Conservation (phyloP, 2,113 vertebrate species). For the Microcebus griseorufus region DNA sequence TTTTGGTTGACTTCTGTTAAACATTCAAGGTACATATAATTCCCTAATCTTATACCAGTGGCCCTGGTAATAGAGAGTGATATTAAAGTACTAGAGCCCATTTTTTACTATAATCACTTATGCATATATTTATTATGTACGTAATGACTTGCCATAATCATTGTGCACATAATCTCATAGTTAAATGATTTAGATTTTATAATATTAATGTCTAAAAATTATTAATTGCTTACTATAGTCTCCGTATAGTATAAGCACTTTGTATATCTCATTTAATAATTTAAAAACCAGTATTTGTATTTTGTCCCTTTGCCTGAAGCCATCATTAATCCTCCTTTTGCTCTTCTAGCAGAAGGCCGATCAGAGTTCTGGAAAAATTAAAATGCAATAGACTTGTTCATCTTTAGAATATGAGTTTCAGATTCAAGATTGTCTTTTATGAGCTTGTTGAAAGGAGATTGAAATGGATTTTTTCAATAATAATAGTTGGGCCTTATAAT, state of each 20-base stretch:
- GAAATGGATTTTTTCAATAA: background rate
- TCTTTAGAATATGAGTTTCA: slow-evolving; percentile 30
- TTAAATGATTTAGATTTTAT: background rate
- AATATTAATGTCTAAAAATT: background rate
- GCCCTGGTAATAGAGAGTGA: background rate
- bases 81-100: background rate
- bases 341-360: background rate
- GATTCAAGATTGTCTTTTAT: background rate
- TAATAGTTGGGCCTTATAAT: background rate
- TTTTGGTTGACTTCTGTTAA: background rate
- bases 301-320: background rate
- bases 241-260: background rate
- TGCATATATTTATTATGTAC: background rate
- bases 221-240: background rate
- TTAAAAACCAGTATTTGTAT: background rate
- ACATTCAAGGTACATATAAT: background rate
- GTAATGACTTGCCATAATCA: background rate
- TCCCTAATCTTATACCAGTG: background rate
- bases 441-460: background rate
- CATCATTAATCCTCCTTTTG: background rate
- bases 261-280: slow-evolving; percentile 2
- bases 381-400: background rate
- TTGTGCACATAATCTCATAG: background rate
- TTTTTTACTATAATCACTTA: background rate
- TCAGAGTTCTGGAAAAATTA: slow-evolving; percentile 15